Conservation (phyloP, 2,797 vertebrate genomes). For the Eospalax fontanierii region DNA sequence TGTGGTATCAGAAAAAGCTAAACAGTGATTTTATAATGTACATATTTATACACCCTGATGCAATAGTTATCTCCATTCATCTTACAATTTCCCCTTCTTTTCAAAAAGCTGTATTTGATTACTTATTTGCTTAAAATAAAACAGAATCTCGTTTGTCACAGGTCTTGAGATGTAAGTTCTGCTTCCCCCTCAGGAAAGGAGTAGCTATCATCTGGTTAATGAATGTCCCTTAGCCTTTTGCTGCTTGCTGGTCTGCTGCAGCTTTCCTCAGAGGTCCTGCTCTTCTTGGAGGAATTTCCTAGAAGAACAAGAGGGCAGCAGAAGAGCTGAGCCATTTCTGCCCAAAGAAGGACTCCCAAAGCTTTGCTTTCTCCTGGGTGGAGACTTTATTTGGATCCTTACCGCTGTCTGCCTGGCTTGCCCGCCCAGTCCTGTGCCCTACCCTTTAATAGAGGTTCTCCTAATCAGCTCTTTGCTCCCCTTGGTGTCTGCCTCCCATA, state of each 20-base stretch:
- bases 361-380: not conserved
- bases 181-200: not conserved
- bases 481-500: not conserved
- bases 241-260: not conserved
- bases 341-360: not conserved
- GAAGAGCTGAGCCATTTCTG: not conserved
- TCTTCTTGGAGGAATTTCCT: not conserved
- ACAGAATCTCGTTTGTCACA: not conserved
- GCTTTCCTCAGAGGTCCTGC: not conserved
- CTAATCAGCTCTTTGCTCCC: not conserved
- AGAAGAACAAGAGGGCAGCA: not conserved
- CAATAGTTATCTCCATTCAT: constrained; percentile 20
- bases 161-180: not conserved
- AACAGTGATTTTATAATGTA: not conserved
- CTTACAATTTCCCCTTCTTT: constrained; percentile 58
- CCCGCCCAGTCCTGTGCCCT: not conserved
- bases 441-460: not conserved
- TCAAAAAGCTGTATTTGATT: constrained; percentile 17
- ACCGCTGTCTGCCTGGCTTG: not conserved
- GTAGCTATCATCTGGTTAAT: not conserved
- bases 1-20: not conserved
- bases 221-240: not conserved
- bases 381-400: not conserved
- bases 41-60: constrained; percentile 40
- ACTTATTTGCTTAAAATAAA: constrained; percentile 69